Base-by-base conservation (phyloP, 2,797 vertebrate genomes). In the Otus scops region DNA sequence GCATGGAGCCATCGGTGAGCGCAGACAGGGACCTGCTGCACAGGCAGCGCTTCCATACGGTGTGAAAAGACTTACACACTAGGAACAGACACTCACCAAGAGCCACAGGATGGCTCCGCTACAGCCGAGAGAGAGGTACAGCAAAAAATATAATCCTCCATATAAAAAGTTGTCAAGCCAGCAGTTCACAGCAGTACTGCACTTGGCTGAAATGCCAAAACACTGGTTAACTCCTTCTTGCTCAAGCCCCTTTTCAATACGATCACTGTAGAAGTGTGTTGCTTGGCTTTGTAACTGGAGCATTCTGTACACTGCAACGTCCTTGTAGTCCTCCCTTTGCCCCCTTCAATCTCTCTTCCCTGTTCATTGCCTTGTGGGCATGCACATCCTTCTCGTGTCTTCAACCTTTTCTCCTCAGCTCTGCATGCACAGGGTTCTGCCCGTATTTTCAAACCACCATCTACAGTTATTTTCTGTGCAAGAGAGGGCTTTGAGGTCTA, bases 31-130 rank as follows among this genome's bases (percentile, higher is more conserved):
- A 39, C 17, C 12, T 9, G 1, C 32, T 11, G 70, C 54, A 2
- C 45, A 2, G 21, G 0, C 47, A 63, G 68, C 11, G 0, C 50
- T 39, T 32, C 56, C 0, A 0, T 1, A 1, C 27, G 1, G 24
- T 3, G 17, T 1, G 48, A 8, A 7, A 26, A 38, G 61, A 27
- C 19, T 10, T 4, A 1, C 18, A 4, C 36, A 3, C 30, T 2
- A 3, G 41, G 47, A 54, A 20, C 0, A n/a, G 53, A 4, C 53
- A 4, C n/a, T 47, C 11, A 3, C 38, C 27, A 5, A n/a, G 67
- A 87, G 5, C 48, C 45, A 17, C 45, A 9, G 63, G 16, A 59
- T 7, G 6, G 38, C 50, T 61, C 65, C n/a, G 70, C 57, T 41
- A 6, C 65, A 64, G 73, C 32, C 7, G 3, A 75, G 57, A 54